These are phyloP conservation scores for Hippocampus kuda DNA, from an alignment of 2,797 vertebrate genomes.

Conservation along the genomic window DNA sequence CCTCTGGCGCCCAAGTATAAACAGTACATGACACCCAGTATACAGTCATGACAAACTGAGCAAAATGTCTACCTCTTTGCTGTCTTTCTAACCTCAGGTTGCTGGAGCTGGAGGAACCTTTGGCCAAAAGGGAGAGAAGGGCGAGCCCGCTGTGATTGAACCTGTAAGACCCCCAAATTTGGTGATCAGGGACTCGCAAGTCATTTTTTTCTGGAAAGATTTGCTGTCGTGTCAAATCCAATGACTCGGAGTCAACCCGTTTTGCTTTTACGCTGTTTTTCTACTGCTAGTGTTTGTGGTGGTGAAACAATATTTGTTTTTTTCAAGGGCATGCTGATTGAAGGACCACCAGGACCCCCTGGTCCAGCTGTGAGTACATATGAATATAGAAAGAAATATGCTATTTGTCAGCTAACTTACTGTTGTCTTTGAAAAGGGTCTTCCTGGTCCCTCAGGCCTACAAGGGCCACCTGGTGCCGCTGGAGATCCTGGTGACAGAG, in stretches of 20 bases:
- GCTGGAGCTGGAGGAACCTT: conserved; percentile 70
- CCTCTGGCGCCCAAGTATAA: conserved; percentile 16
- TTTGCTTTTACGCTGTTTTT: neutral
- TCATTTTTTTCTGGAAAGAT: neutral
- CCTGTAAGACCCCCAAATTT: conserved; percentile 71
- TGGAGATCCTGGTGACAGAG: conserved; percentile 92
- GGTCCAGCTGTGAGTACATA: conserved; percentile 81
- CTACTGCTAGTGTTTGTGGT: neutral
- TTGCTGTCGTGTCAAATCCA: neutral
- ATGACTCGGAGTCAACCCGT: neutral
- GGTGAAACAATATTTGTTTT: conserved; percentile 24
- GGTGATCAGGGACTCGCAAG: neutral
- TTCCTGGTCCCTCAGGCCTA: conserved; percentile 85
- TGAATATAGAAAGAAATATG: neutral
- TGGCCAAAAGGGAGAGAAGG: conserved; percentile 92
- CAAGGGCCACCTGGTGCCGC: conserved; percentile 82
- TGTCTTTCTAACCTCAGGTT: conserved; percentile 64
- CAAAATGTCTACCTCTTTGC: conserved; percentile 22
- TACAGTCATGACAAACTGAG: conserved; percentile 7
- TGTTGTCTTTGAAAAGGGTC: conserved; percentile 72
- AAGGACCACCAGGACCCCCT: conserved; percentile 82
- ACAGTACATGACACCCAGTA: conserved; percentile 9
- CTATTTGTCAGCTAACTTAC: conserved; percentile 13
- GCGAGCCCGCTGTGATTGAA: conserved; percentile 94
- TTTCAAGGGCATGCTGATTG: conserved; percentile 89